phyloP scores from a whole-genome alignment of 2,797 vertebrate genomes.

The Manis javanica region DNA sequence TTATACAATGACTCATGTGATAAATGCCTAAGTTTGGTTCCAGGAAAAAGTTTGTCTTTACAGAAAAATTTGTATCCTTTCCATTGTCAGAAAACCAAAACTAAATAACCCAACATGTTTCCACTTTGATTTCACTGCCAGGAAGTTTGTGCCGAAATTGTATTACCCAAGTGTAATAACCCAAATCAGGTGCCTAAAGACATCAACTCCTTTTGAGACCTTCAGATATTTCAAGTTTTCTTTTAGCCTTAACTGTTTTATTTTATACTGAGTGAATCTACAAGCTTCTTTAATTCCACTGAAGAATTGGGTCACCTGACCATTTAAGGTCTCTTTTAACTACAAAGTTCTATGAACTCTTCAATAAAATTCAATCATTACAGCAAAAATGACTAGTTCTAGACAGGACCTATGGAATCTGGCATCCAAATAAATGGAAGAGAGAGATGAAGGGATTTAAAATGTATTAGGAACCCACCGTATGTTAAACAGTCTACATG shows the following conservation, averaged over 20 bases:
- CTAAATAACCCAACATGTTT: conserved; percentile 77
- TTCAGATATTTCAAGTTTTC: conserved; percentile 54
- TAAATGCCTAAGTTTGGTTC: conserved; percentile 72
- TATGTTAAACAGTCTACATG: background rate
- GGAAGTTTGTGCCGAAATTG: conserved; percentile 59
- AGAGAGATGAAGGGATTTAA: background rate
- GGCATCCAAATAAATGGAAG: background rate
- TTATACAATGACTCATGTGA: conserved; percentile 69
- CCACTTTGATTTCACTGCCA: conserved; percentile 58
- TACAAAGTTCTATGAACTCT: conserved; percentile 36
- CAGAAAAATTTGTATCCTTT: conserved; percentile 75
- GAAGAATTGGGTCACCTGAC: background rate
- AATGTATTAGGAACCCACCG: background rate
- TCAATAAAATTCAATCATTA: conserved; percentile 12
- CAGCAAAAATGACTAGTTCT: conserved; percentile 21
- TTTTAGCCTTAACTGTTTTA: conserved; percentile 51
- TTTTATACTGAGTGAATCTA: conserved; percentile 50
- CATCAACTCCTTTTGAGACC: background rate
- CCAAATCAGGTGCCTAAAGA: conserved; percentile 68
- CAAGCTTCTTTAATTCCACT: conserved; percentile 18
- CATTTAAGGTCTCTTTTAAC: conserved; percentile 17
- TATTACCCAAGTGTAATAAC: conserved; percentile 62
- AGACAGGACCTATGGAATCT: background rate
- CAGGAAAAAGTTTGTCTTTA: conserved; percentile 79
- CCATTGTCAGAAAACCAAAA: conserved; percentile 75